Base-by-base conservation (phyloP, 2,888 invertebrate species). In the Euzophera pinguis region DNA sequence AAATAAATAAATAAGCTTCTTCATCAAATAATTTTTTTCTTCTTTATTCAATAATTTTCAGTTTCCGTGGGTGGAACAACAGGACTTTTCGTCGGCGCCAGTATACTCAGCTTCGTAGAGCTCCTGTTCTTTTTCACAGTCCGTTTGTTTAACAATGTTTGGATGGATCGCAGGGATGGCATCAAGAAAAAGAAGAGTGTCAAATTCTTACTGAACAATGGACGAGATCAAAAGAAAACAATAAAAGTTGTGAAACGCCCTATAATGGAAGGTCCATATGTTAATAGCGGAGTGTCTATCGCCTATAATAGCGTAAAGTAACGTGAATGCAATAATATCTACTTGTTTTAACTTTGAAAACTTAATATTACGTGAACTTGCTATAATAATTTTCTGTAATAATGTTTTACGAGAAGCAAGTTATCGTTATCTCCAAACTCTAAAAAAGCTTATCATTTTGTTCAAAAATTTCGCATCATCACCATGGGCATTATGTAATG, bases 51-150 rank as follows among this genome's bases (percentile, higher is more conserved):
- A n/a, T n/a, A n/a, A 45, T 47, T 75, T 84, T 50, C 73, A 93
- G 93, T 93, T 12, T 93, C 93, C 0, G 88, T 93, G 58, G 93
- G 93, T 4, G 93, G 93, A 37, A 92, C 93, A 2, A 91, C 93
- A 0, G 92, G 93, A 0, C 81, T 94, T 0, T 93, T 93, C 67
- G 91, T 93, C 10, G 93, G 93, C 9, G 93, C 93, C 8, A 93
- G 93, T 67, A 65, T 93, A n/a, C 78, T 94, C 0, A 93, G 93
- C 65, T 93, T 93, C 63, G 91, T 92, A 1, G 93, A 94, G 68
- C 84, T 93, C 0, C 75, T 93, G 50, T 93, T 93, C 67, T 93
- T 91, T 64, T 91, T 93, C 62, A 91, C 92, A 0, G 63, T 93
- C 41, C 89, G 93, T 13, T 89, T 91, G 47, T 81, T 78, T 47